phyloP scores from a whole-genome alignment of 2,113 vertebrate genomes.

The chimpanzee (Pan troglodytes) region DNA sequence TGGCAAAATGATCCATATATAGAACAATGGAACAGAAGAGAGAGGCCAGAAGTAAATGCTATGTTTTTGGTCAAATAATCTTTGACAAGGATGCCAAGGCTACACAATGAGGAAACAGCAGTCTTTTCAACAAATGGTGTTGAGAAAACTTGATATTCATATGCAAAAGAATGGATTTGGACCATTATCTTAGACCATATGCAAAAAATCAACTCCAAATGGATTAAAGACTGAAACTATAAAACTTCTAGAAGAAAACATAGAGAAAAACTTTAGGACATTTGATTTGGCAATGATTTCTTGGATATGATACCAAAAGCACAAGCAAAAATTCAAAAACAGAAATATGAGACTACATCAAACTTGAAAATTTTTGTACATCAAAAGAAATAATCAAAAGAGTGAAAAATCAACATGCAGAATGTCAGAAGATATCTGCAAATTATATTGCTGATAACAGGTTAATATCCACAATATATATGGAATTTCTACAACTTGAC shows the following conservation, averaged over 20 bases:
- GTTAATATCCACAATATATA: neutral
- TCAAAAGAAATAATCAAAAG: neutral
- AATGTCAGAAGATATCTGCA: neutral
- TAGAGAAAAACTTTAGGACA: neutral
- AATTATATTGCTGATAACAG: neutral
- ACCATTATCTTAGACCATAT: neutral
- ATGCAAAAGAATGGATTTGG: neutral
- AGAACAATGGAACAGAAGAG: neutral
- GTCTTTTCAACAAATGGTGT: neutral
- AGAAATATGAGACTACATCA: neutral
- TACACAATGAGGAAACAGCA: neutral
- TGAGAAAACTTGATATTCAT: neutral
- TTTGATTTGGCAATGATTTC: neutral
- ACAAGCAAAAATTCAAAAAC: neutral
- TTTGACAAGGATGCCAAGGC: neutral
- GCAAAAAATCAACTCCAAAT: neutral
- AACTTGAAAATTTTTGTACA: neutral
- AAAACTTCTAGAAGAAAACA: neutral
- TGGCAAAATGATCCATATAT: neutral
- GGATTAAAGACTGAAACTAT: neutral
- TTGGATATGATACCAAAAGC: neutral
- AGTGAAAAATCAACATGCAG: neutral
- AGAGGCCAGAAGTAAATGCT: neutral
- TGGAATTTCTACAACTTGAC: neutral
- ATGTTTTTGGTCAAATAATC: neutral